phyloP scores from a whole-genome alignment of 2,113 vertebrate species.

The Scartelaos histophorus region DNA sequence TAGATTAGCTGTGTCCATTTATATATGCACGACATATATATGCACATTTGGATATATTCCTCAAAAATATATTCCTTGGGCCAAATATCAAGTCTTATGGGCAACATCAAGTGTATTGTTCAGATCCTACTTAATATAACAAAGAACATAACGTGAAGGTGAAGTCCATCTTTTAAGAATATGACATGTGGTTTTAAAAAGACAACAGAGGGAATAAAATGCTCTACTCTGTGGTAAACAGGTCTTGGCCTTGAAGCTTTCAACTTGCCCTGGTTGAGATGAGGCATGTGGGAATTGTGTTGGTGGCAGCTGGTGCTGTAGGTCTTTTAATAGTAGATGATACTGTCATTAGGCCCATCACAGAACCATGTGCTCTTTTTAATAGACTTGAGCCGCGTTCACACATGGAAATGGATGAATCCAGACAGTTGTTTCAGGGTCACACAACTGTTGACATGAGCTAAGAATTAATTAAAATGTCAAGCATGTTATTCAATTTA shows the following conservation, averaged over 20 bases:
- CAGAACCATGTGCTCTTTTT: background rate
- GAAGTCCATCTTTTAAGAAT: background rate
- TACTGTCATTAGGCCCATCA: background rate
- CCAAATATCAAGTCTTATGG: too few species aligned
- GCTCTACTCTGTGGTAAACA: background rate
- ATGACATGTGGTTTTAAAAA: background rate
- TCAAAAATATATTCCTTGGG: too few species aligned
- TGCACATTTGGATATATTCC: too few species aligned
- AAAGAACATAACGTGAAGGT: too few species aligned
- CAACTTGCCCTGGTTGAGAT: background rate
- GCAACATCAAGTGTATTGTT: too few species aligned
- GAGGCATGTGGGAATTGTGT: constrained; percentile 1
- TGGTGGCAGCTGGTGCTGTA: background rate
- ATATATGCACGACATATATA: too few species aligned
- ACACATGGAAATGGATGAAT: background rate
- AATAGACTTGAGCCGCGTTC: background rate
- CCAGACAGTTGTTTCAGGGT: background rate
- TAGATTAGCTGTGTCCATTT: too few species aligned
- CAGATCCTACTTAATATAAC: too few species aligned
- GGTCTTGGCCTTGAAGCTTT: background rate
- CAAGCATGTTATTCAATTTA: background rate
- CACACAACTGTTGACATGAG: background rate
- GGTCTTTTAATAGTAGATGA: background rate
- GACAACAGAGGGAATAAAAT: background rate
- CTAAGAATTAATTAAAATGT: background rate